Evolutionary conservation across 2,113 vertebrate species (phyloP).

Genomic region (Campylomormyrus tamandua): DNA sequence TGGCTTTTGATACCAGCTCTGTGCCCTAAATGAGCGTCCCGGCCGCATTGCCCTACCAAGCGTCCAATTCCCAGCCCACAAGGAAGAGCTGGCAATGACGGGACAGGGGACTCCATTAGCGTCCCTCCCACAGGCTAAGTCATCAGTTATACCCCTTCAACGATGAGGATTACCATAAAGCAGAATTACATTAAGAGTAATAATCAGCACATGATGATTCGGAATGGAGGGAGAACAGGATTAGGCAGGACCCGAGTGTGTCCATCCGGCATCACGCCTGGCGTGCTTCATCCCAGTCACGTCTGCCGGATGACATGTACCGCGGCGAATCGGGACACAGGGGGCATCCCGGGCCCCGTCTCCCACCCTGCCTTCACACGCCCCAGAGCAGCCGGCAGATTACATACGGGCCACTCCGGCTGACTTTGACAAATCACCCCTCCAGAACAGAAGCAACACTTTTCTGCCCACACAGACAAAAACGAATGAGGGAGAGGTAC

Average conservation of each 20-base stretch:
- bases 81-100: conserved; percentile 34
- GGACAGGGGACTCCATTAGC: conserved; percentile 43
- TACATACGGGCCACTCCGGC: background rate
- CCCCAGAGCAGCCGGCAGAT: background rate
- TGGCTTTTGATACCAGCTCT: background rate
- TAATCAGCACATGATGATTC: conserved; percentile 39
- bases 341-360: background rate
- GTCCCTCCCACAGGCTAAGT: conserved; percentile 35
- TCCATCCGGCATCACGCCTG: background rate
- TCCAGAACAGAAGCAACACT: conserved; percentile 1
- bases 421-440: conserved; percentile 27
- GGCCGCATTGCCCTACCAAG: conserved; percentile 3
- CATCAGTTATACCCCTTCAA: conserved; percentile 52
- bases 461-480: conserved; percentile 8
- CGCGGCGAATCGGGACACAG: background rate
- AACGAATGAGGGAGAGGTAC: background rate
- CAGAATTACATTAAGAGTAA: conserved; percentile 43
- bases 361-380: background rate
- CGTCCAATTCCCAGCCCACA: conserved; percentile 44
- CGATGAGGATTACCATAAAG: conserved; percentile 46
- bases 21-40: background rate
- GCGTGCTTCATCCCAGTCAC: background rate
- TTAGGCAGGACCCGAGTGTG: background rate
- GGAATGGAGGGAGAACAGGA: conserved; percentile 16
- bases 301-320: background rate